Evolutionary conservation across 2,113 vertebrate genomes (phyloP).

Genomic region (Neoarius graeffei): DNA sequence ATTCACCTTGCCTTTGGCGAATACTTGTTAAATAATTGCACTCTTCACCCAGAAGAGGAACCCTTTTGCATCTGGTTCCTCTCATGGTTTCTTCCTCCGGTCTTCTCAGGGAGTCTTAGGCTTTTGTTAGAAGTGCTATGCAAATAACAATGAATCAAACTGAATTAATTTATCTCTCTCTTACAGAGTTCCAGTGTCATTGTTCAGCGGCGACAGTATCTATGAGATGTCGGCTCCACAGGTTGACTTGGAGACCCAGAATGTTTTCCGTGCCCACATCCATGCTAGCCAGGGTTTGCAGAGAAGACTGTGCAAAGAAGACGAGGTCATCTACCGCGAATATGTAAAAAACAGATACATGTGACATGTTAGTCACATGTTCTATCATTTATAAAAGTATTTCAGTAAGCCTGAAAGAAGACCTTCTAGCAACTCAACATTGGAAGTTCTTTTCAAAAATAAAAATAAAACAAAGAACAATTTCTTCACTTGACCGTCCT

Average conservation of each 20-base stretch:
- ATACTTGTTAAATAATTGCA: neutral
- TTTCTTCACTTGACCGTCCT: neutral
- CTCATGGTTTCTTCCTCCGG: neutral
- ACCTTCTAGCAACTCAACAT: neutral
- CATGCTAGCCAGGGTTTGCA: constrained; percentile 79
- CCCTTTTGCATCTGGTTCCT: neutral
- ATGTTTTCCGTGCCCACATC: constrained; percentile 86
- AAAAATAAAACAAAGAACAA: neutral
- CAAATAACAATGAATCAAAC: neutral
- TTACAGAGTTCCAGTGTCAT: constrained; percentile 82
- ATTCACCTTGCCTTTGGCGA: too few species aligned
- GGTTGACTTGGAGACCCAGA: constrained; percentile 78
- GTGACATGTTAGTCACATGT: constrained; percentile 57
- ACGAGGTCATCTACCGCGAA: constrained; percentile 86
- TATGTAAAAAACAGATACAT: constrained; percentile 91
- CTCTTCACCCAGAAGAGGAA: neutral
- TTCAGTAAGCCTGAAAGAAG: neutral
- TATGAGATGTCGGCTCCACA: constrained; percentile 80
- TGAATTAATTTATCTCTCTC: neutral
- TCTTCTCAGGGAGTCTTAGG: neutral
- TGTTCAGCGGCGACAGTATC: constrained; percentile 85
- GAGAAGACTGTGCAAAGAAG: constrained; percentile 80
- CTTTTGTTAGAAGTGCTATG: neutral
- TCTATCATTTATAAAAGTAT: neutral
- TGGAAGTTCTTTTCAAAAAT: neutral